Evolutionary conservation across 1,140 invertebrate genomes (phyloP), one percentile per base, ranked within the genome.

Genomic region (Zaprionus tsacasi): DNA sequence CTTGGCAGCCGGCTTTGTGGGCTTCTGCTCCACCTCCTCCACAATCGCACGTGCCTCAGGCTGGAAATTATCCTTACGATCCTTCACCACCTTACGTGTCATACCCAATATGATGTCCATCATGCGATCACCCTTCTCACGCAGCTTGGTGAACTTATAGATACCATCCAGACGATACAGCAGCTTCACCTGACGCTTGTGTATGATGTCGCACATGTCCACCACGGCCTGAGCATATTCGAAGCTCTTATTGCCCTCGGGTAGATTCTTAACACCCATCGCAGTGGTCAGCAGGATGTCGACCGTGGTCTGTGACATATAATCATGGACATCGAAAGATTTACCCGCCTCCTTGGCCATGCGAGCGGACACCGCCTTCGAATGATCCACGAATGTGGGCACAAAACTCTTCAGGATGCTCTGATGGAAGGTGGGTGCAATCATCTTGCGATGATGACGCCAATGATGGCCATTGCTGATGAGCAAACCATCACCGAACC

Each of bases 361-460:
- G 76, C 95, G 95, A 0, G 95, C 82, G 0, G 97, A 94, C 1
- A 98, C 93, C 48, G 95, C 94, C 30, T 93, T 92, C 21, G 96
- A 95, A 86, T 99, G 98, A 54, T 96, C 94, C 63, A 98, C 98
- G 92, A 99, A 99, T 0, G 97, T 94, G 0, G 95, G 95, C 3
- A 99, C 93, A 83, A 99, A 99, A 25, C 97, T 96, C 88, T 98
- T 97, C 3, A 99, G 93, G 50, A 99, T 97, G 71, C 96, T 97
- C 81, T 98, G 95, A 91, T 99, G 98, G 93, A 99, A 99, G 1
- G 98, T 96, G 0, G 98, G 98, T 0, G 98, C 98, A 54, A 99
- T 96, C 83, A 99, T 94, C 93, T 98, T 98, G 13, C 98, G 94
- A 78, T 98, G 95, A 1, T 93, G 94, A 13, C 95, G 94, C 98